A percentile compares a stretch with the other conserved stretches of the same genome.
Conservation (phyloP, 1,140 invertebrate genomes). For the Cydia fagiglandana region DNA sequence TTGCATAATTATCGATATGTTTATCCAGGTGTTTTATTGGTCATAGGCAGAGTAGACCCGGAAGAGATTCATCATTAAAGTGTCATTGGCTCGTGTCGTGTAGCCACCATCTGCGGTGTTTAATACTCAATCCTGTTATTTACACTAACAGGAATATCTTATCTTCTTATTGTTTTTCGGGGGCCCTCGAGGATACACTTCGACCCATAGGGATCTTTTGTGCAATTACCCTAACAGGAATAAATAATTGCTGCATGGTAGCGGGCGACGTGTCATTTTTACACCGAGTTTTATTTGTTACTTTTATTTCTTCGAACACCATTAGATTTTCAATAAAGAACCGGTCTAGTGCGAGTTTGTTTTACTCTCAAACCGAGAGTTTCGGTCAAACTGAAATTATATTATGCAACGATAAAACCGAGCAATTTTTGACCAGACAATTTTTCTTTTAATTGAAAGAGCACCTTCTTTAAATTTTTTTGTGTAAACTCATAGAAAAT, state of each 20-base stretch:
- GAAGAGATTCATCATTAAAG: not conserved
- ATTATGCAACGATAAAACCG: too few species aligned
- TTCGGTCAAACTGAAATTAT: too few species aligned
- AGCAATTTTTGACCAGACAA: too few species aligned
- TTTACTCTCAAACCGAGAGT: too few species aligned
- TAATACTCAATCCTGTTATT: slow-evolving; percentile 12
- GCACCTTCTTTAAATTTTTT: too few species aligned
- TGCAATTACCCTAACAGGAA: slow-evolving; percentile 8
- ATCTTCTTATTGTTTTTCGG: too few species aligned
- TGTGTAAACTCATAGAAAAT: too few species aligned
- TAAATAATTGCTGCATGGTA: slow-evolving; percentile 9
- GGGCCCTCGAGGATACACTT: too few species aligned
- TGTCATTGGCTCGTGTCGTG: not conserved
- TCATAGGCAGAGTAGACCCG: slow-evolving; percentile 5
- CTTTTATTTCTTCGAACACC: not conserved
- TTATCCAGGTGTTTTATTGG: slow-evolving; percentile 15
- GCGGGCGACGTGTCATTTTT: not conserved
- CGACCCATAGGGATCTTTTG: too few species aligned
- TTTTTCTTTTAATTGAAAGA: too few species aligned
- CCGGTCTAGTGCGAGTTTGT: too few species aligned
- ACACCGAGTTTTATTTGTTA: not conserved
- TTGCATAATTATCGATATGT: slow-evolving; percentile 19
- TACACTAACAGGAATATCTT: slow-evolving; percentile 13
- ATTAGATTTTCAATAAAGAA: too few species aligned
- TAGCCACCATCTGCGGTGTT: slow-evolving; percentile 5